phyloP scores from a whole-genome alignment of 92 coral and sea anemone species.

The Porites cylindrica region DNA sequence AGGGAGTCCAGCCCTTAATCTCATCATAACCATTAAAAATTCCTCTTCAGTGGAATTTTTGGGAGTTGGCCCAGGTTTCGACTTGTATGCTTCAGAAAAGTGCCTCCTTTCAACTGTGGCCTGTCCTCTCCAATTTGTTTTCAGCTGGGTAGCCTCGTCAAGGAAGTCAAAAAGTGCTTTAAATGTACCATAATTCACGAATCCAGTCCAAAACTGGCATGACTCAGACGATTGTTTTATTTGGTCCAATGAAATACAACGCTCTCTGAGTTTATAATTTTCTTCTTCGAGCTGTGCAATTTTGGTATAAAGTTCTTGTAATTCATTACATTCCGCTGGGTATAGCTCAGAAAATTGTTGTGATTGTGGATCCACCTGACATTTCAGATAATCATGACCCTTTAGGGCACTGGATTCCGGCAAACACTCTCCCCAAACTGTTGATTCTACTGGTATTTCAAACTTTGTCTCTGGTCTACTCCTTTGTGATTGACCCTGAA shows the following conservation, averaged over 20 bases:
- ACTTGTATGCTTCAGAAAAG: constrained; percentile 49
- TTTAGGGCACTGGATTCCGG: constrained; percentile 37
- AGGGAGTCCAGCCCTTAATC: constrained; percentile 33
- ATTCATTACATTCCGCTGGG: constrained; percentile 10
- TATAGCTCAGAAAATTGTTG: constrained; percentile 7
- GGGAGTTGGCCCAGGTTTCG: constrained; percentile 57
- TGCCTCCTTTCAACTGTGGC: constrained; percentile 29
- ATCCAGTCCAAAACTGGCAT: constrained; percentile 63
- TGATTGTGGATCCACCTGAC: constrained; percentile 15
- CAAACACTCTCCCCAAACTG: constrained; percentile 26
- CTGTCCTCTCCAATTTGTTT: constrained; percentile 52
- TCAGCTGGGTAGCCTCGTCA: constrained; percentile 37
- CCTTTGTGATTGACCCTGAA: not conserved
- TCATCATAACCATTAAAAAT: constrained; percentile 35
- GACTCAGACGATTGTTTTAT: constrained; percentile 27
- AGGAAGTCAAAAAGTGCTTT: constrained; percentile 45
- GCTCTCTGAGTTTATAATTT: not conserved
- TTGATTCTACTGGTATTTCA: constrained; percentile 13
- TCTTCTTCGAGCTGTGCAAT: constrained; percentile 43
- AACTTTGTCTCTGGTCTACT: constrained; percentile 45
- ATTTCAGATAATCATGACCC: constrained; percentile 38
- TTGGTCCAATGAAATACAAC: constrained; percentile 38
- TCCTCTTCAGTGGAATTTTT: constrained; percentile 42
- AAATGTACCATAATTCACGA: constrained; percentile 57
- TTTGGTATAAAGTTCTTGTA: constrained; percentile 47